Conservation (phyloP, 1,140 invertebrate species). For the Drosophila kepulauana region DNA sequence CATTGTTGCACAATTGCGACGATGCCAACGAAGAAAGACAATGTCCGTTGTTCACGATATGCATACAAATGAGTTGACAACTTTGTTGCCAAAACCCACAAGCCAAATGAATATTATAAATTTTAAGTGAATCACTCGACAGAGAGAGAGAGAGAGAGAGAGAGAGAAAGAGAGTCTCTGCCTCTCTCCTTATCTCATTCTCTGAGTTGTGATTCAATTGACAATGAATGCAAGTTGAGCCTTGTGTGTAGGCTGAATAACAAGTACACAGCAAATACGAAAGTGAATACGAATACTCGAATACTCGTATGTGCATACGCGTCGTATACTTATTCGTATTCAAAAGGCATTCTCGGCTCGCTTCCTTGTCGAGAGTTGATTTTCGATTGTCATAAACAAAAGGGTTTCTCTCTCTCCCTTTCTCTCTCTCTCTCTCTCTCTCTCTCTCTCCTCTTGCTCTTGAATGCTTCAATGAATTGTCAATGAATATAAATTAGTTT, state of each 20-base stretch:
- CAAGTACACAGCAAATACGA: constrained; percentile 8
- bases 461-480: not conserved
- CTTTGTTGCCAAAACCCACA: constrained; percentile 22
- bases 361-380: constrained; percentile 15
- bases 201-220: constrained; percentile 21
- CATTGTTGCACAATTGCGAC: constrained; percentile 43
- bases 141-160: no score
- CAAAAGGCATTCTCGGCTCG: constrained; percentile 4
- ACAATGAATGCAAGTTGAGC: constrained; percentile 27
- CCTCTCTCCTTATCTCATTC: not conserved
- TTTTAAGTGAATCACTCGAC: constrained; percentile 15
- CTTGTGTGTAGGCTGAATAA: constrained; percentile 17
- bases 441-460: not conserved
- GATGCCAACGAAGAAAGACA: constrained; percentile 31
- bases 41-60: constrained; percentile 33
- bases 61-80: constrained; percentile 49
- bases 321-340: not conserved
- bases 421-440: no score
- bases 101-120: constrained; percentile 21
- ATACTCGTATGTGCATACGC: not conserved
- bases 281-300: not conserved
- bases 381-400: constrained; percentile 24
- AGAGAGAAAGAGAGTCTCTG: no score
- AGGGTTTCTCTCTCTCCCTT: not conserved
- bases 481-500: constrained; percentile 27